These are phyloP conservation scores for Drosophila parabipectinata DNA, from an alignment of 1,140 invertebrate species.

Conservation along the genomic window DNA sequence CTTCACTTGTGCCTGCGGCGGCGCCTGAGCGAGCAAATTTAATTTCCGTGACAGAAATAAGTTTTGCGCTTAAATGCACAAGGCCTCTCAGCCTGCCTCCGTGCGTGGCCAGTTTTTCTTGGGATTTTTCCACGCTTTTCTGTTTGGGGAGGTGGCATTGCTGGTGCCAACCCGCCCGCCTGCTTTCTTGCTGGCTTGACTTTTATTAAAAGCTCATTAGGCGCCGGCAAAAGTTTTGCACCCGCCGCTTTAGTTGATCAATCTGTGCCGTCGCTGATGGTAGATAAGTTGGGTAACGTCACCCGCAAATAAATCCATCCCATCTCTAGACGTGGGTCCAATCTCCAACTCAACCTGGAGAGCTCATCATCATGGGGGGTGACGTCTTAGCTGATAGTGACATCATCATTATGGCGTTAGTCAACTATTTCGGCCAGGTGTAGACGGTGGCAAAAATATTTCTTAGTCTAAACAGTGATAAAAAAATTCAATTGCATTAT, in stretches of 20 bases:
- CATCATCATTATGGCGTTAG: slow-evolving; percentile 72
- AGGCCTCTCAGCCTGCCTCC: slow-evolving; percentile 48
- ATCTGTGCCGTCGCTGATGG: slow-evolving; percentile 41
- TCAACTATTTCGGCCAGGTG: slow-evolving; percentile 29
- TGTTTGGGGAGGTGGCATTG: background rate
- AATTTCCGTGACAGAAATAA: slow-evolving; percentile 83
- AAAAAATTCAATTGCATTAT: background rate
- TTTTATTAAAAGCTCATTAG: slow-evolving; percentile 83
- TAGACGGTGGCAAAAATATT: background rate
- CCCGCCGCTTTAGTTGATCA: slow-evolving; percentile 48
- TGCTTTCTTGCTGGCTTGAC: slow-evolving; percentile 43
- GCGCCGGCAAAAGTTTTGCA: slow-evolving; percentile 62
- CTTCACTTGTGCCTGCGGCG: slow-evolving; percentile 52
- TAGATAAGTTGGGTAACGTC: slow-evolving; percentile 45
- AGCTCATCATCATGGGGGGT: slow-evolving; percentile 46
- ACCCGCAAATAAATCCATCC: slow-evolving; percentile 67
- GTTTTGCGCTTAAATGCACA: slow-evolving; percentile 82
- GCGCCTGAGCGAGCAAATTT: slow-evolving; percentile 75
- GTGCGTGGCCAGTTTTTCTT: slow-evolving; percentile 42
- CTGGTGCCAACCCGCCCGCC: slow-evolving; percentile 7
- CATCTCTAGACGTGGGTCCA: slow-evolving; percentile 15
- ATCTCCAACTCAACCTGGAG: slow-evolving; percentile 8
- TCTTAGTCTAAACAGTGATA: background rate
- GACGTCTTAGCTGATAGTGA: slow-evolving; percentile 47
- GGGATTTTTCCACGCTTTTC: slow-evolving; percentile 45